Base-by-base conservation (phyloP, 2,113 vertebrate species). In the Cyanoderma ruficeps region DNA sequence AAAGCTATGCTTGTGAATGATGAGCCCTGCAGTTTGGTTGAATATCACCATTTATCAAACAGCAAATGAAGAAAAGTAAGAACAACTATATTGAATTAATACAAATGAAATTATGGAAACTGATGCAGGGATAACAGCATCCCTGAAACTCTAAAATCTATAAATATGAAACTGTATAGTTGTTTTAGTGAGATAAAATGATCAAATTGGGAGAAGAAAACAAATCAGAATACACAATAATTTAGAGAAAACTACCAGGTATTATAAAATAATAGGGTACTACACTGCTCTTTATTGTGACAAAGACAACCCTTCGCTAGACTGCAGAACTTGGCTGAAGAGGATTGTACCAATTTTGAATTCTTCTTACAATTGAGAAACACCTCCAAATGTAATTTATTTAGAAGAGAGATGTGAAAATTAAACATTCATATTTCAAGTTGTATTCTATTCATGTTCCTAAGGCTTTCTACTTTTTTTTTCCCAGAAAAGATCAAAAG, bases 31-130 rank as follows among this genome's bases (percentile, higher is more conserved):
- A 42, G 52, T 81, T 49, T 81, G 55, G 39, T 42, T 65, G 72
- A 91, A 93, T 83, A 74, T 52, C 21, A 63, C 33, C 63, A 89
- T 96, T 93, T 93, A 77, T 94, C 96, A 96, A 83, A 79, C 39
- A 6, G n/a, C 21, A 93, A 92, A 87, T 61, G 42, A 95, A 81
- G 31, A 95, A 53, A 77, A 80, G n/a, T 77, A 91, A 83, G 89
- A 81, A 37, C 46, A 83, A 70, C 59, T 67, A n/a, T 77, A 53
- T 70, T 94, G 68, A 91, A 87, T 92, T 81, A 91, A 92, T 89
- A 75, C 8, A 81, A 91, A 81, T 20, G 20, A 91, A 91, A 81
- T 84, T 57, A 78, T 30, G 23, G 64, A 75, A 74, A 75, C 23
- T 14, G 42, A 67, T 80, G 21, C 12, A 27, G 31, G 8, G 18